A percentile compares a stretch with the other conserved stretches of the same genome.
These are phyloP conservation scores for Protonemura montana DNA, from an alignment of 2,888 invertebrate species.

Conservation along the genomic window DNA sequence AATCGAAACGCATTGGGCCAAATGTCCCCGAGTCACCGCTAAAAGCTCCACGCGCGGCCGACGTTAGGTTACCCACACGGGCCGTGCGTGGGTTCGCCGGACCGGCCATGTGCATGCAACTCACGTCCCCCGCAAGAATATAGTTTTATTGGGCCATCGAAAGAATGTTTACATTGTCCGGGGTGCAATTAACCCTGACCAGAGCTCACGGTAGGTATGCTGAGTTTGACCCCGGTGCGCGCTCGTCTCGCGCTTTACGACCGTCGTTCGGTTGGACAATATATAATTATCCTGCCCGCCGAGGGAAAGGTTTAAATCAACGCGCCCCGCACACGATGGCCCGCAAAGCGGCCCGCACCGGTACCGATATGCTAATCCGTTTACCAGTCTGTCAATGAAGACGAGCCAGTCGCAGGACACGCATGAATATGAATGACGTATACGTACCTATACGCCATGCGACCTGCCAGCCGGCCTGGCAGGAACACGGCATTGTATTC, in stretches of 20 bases:
- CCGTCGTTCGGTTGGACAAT: background rate
- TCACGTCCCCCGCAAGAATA: conserved; percentile 7
- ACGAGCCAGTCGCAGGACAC: background rate
- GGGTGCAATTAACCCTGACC: conserved; percentile 36
- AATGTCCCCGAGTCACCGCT: too few species aligned
- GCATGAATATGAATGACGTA: conserved; percentile 24
- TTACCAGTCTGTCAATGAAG: background rate
- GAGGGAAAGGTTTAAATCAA: background rate
- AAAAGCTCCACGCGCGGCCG: too few species aligned
- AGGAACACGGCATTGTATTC: background rate
- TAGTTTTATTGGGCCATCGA: conserved; percentile 18
- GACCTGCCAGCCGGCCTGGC: background rate
- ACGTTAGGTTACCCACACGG: too few species aligned
- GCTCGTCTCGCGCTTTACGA: background rate
- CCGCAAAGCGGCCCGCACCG: too few species aligned
- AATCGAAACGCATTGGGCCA: background rate
- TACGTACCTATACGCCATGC: too few species aligned
- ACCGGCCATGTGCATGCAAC: background rate
- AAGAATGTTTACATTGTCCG: conserved; percentile 26
- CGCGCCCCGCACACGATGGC: too few species aligned
- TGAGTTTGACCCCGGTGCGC: background rate
- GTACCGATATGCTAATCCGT: conserved; percentile 25
- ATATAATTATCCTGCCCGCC: background rate
- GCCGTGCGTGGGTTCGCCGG: background rate
- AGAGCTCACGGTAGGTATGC: background rate